Evolutionary conservation across 2,797 vertebrate genomes (phyloP).

Genomic region (Carapus acus): DNA sequence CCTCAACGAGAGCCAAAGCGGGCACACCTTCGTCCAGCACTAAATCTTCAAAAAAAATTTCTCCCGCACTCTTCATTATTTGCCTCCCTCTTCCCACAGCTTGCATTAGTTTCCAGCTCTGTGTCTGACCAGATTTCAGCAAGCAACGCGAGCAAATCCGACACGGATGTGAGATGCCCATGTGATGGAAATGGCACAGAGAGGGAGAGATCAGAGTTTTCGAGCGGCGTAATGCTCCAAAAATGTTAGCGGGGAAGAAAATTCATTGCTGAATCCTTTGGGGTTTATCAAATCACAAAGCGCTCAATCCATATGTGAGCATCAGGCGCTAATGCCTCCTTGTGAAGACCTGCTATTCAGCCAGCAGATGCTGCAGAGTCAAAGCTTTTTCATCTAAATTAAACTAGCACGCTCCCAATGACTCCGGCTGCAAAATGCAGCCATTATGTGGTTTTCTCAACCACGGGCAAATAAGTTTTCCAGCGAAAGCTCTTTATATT

Average conservation of each 20-base stretch:
- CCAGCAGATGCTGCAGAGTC: too few species aligned
- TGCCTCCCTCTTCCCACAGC: too few species aligned
- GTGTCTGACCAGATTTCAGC: neutral
- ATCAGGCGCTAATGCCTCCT: too few species aligned
- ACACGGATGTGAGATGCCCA: slow-evolving; percentile 27
- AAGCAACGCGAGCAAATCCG: slow-evolving; percentile 47
- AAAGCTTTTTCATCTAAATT: too few species aligned
- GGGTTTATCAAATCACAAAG: too few species aligned
- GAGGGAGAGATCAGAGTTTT: slow-evolving; percentile 6
- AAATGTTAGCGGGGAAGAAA: too few species aligned
- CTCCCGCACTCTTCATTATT: too few species aligned
- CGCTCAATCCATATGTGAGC: too few species aligned
- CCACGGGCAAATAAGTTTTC: neutral
- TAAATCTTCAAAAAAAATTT: neutral
- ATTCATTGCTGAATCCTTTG: too few species aligned
- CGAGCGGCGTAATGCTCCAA: too few species aligned
- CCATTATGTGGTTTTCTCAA: neutral
- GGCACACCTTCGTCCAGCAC: neutral
- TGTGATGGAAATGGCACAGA: slow-evolving; percentile 33
- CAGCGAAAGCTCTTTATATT: neutral
- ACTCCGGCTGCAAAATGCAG: neutral
- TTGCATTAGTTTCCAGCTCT: neutral
- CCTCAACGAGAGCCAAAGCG: neutral
- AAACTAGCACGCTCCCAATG: neutral
- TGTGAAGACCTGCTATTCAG: too few species aligned